Percentiles rank a stretch among this genome's conserved stretches.
phyloP scores from a whole-genome alignment of 2,797 vertebrate species.

The Ceyx erithaca region DNA sequence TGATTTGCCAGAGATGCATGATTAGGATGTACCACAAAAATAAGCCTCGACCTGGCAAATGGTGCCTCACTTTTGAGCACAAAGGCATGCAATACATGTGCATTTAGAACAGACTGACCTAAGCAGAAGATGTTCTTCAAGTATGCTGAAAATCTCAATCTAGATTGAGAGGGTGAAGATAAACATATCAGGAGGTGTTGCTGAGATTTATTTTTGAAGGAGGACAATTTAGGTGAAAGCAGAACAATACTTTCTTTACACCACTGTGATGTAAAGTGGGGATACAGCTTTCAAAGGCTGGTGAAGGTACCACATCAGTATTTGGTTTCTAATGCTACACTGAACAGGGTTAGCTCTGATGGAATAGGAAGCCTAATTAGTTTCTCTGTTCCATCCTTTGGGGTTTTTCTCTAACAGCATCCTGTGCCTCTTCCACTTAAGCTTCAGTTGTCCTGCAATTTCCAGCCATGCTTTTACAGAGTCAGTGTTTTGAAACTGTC shows the following conservation, averaged over 20 bases:
- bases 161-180: background rate
- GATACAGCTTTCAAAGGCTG: background rate
- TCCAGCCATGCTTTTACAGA: background rate
- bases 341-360: conserved; percentile 18
- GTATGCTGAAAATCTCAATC: background rate
- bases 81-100: background rate
- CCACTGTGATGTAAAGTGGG: background rate
- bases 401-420: background rate
- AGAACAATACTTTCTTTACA: background rate
- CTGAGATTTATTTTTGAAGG: conserved; percentile 3
- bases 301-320: background rate
- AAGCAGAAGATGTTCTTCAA: background rate
- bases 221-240: background rate
- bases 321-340: conserved; percentile 1
- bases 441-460: background rate
- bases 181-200: background rate
- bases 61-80: background rate
- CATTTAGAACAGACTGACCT: background rate
- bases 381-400: background rate
- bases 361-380: background rate
- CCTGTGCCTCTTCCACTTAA: background rate
- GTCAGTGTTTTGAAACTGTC: background rate
- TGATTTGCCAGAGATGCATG: background rate
- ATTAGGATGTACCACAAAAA: background rate
- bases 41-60: background rate